phyloP scores from a whole-genome alignment of 2,888 invertebrate genomes.

The Pollenia labialis region DNA sequence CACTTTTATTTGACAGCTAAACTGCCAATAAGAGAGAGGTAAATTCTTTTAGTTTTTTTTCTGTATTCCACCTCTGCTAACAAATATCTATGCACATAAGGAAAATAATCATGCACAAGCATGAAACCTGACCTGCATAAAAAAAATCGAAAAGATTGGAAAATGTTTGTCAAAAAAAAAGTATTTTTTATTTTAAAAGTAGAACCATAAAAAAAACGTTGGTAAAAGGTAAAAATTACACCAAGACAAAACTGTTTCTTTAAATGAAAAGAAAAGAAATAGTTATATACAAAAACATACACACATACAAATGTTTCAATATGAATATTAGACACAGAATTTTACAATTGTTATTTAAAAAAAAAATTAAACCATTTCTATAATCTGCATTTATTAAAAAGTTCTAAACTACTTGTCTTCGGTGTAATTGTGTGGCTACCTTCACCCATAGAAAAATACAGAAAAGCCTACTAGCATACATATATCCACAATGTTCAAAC shows the following conservation, averaged over 20 bases:
- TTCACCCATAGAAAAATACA: neutral
- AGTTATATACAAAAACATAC: too few species aligned
- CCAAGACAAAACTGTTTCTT: constrained; percentile 1
- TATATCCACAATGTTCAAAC: constrained; percentile 27
- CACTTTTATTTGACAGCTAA: constrained; percentile 57
- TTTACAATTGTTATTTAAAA: neutral
- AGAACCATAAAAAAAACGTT: neutral
- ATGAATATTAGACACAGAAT: neutral
- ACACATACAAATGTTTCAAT: neutral
- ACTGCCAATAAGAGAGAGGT: constrained; percentile 56
- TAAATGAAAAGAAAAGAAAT: neutral
- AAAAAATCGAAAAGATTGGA: constrained; percentile 34
- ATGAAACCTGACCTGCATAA: constrained; percentile 73
- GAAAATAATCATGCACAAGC: constrained; percentile 72
- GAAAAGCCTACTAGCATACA: neutral
- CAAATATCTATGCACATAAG: constrained; percentile 47
- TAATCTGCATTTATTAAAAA: constrained; percentile 9
- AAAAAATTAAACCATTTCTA: neutral
- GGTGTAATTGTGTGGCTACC: neutral
- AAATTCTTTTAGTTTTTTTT: constrained; percentile 28
- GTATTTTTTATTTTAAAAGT: neutral
- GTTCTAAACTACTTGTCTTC: neutral
- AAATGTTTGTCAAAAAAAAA: constrained; percentile 13
- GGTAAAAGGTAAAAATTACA: neutral
- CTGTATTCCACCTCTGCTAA: constrained; percentile 12